phyloP scores from a whole-genome alignment of 2,797 vertebrate genomes.

The Melanotaenia parkinsoni region DNA sequence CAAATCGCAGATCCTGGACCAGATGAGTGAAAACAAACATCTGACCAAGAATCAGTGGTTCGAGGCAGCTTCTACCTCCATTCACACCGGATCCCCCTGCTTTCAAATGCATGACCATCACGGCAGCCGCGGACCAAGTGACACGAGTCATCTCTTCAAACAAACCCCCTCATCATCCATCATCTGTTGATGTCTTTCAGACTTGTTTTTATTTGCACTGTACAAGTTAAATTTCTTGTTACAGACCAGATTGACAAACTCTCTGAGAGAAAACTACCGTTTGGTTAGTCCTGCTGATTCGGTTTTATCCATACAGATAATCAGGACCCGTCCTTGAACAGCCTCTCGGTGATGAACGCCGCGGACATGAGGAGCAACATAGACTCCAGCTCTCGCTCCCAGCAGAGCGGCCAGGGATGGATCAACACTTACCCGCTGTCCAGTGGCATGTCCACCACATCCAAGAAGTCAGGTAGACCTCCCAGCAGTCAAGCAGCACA shows the following conservation, averaged over 20 bases:
- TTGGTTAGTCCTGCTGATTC: neutral
- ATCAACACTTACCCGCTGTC: constrained; percentile 98
- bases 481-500: too few species aligned
- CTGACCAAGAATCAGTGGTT: constrained; percentile 59
- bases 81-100: constrained; percentile 20
- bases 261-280: neutral
- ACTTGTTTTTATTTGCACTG: neutral
- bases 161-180: constrained; percentile 53
- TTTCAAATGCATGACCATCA: constrained; percentile 76
- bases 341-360: constrained; percentile 86
- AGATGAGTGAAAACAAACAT: constrained; percentile 33
- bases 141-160: constrained; percentile 57
- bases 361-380: constrained; percentile 89
- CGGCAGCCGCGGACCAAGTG: constrained; percentile 52
- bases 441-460: constrained; percentile 96
- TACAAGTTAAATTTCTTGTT: neutral
- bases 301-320: constrained; percentile 84
- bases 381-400: constrained; percentile 92
- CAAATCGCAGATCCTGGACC: constrained; percentile 62
- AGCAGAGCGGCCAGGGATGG: constrained; percentile 95
- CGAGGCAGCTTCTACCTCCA: constrained; percentile 38
- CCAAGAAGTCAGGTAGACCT: constrained; percentile 94
- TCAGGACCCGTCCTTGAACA: constrained; percentile 90
- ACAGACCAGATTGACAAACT: neutral
- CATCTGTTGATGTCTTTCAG: constrained; percentile 34